Conservation (phyloP, 1,140 invertebrate species). For the Meloidogyne exigua region DNA sequence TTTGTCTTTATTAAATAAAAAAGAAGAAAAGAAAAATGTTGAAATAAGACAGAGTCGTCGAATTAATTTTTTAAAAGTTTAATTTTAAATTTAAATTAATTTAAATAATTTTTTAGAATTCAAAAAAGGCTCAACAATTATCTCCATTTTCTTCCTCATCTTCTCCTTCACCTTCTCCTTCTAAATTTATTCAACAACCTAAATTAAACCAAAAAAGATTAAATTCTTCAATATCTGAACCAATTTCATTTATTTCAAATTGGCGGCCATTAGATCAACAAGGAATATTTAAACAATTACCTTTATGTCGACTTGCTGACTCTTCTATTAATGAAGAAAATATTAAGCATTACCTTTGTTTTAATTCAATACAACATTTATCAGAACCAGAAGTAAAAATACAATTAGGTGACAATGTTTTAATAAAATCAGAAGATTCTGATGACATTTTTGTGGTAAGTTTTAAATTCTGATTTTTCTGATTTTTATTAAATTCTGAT, state of each 20-base stretch:
- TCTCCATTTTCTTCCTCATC: neutral
- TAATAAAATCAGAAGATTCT: conserved; percentile 17
- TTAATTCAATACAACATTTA: conserved; percentile 13
- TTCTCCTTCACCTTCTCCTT: neutral
- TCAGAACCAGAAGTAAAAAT: conserved; percentile 2
- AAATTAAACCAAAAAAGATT: neutral
- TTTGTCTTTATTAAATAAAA: neutral
- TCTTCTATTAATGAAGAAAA: conserved; percentile 12
- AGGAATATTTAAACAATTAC: conserved; percentile 3
- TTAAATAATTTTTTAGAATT: neutral
- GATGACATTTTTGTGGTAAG: conserved; percentile 26
- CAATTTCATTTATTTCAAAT: conserved; percentile 6
- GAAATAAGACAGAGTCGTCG: neutral
- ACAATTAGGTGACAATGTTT: conserved; percentile 13
- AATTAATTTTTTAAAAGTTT: neutral
- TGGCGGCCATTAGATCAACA: conserved; percentile 10
- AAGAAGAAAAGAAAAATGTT: neutral
- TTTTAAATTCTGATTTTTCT: neutral
- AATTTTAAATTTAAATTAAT: too few relatives aligned
- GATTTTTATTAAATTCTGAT: neutral
- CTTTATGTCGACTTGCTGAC: neutral
- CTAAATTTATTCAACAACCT: neutral
- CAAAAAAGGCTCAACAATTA: neutral
- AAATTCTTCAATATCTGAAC: neutral
- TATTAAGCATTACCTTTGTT: neutral